These are phyloP conservation scores for Schizopygopsis malacanthus DNA, from an alignment of 2,797 vertebrate species.

Conservation along the genomic window DNA sequence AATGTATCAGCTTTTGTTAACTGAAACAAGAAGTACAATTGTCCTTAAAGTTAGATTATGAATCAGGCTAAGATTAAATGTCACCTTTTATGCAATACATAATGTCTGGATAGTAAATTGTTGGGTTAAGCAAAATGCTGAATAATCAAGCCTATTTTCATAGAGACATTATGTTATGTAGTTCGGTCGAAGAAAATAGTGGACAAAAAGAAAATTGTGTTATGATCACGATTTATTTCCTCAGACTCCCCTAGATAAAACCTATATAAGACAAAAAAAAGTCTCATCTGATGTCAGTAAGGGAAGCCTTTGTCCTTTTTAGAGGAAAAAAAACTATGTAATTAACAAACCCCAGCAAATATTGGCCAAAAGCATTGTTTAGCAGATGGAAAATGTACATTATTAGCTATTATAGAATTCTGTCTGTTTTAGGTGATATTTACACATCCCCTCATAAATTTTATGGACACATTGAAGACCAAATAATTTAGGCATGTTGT, in stretches of 20 bases:
- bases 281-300: not conserved
- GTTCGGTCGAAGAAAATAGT: too few species aligned
- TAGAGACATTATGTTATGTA: not conserved
- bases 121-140: not conserved
- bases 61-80: not conserved
- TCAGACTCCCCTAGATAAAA: not conserved
- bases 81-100: not conserved
- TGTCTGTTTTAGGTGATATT: slow-evolving; percentile 27
- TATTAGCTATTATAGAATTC: not conserved
- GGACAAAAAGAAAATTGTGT: not conserved
- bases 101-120: not conserved
- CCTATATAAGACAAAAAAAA: not conserved
- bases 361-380: not conserved
- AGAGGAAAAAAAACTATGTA: too few species aligned
- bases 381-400: slow-evolving; percentile 1
- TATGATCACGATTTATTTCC: not conserved
- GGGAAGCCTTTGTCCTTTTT: not conserved
- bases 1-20: not conserved
- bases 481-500: slow-evolving; percentile 21
- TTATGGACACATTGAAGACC: not conserved
- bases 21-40: slow-evolving; percentile 1
- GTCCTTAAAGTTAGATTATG: slow-evolving; percentile 12
- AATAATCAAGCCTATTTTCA: not conserved
- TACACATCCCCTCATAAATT: not conserved
- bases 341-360: slow-evolving; percentile 9